Evolutionary conservation across 2,888 invertebrate genomes (phyloP).

Genomic region (Neuroscelio doddi): DNA sequence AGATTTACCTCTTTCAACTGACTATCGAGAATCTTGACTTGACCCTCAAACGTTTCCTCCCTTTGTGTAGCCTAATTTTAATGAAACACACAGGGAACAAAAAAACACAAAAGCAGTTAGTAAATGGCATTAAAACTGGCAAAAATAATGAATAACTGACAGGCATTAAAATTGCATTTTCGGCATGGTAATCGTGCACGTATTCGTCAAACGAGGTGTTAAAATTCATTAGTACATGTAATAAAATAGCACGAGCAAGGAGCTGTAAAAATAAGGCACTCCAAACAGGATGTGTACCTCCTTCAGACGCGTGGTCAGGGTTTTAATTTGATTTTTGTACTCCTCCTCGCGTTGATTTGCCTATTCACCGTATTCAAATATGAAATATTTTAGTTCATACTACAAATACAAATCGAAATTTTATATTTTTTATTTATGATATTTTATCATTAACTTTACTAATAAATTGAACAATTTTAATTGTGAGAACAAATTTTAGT

Average conservation of each 20-base stretch:
- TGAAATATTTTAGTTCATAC: slow-evolving; percentile 15
- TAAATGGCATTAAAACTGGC: slow-evolving; percentile 38
- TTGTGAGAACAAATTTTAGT: no score
- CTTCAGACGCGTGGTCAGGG: slow-evolving; percentile 98
- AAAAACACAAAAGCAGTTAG: slow-evolving; percentile 66
- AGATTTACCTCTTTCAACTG: slow-evolving; percentile 92
- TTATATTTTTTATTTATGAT: slow-evolving; percentile 2
- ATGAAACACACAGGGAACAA: slow-evolving; percentile 70
- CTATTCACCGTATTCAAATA: slow-evolving; percentile 74
- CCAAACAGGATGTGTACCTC: slow-evolving; percentile 81
- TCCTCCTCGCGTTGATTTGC: slow-evolving; percentile 99
- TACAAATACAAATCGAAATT: slow-evolving; percentile 7
- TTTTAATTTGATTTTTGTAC: slow-evolving; percentile 99
- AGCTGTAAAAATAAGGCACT: slow-evolving; percentile 47
- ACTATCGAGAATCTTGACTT: slow-evolving; percentile 91
- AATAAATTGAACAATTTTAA: no score
- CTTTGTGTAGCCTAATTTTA: slow-evolving; percentile 90
- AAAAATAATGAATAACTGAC: slow-evolving; percentile 13
- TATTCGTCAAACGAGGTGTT: slow-evolving; percentile 11
- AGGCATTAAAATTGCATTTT: not conserved
- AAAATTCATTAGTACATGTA: slow-evolving; percentile 36
- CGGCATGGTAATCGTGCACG: slow-evolving; percentile 17
- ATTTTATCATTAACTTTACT: no score
- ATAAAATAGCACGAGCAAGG: slow-evolving; percentile 27
- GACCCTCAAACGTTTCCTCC: slow-evolving; percentile 94